phyloP scores from a whole-genome alignment of 2,113 vertebrate genomes.

The Erythrolamprus reginae region DNA sequence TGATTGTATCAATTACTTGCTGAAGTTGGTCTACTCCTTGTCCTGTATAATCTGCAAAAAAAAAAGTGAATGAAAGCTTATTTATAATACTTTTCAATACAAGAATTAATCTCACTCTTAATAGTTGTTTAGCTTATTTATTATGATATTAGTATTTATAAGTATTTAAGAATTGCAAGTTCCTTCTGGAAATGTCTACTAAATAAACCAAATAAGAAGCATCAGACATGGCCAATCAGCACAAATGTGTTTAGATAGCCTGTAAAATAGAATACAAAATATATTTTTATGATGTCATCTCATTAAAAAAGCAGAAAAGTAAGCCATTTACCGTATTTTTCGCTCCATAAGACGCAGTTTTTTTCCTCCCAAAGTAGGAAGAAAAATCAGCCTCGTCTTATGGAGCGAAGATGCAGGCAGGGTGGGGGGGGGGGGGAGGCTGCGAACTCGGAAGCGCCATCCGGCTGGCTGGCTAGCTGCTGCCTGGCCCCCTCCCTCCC shows the following conservation, averaged over 20 bases:
- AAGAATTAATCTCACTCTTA: not conserved
- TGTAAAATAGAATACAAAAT: not conserved
- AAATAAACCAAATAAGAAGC: not conserved
- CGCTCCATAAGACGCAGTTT: no score
- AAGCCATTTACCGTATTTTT: no score
- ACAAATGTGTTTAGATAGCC: not conserved
- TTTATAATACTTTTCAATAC: not conserved
- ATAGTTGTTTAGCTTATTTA: not conserved
- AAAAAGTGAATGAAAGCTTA: not conserved
- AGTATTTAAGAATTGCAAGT: not conserved
- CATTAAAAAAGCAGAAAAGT: not conserved
- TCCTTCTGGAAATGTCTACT: not conserved
- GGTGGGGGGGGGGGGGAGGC: no score
- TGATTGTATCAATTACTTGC: slow-evolving; percentile 90
- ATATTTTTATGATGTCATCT: not conserved
- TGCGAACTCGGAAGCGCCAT: no score
- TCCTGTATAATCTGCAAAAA: slow-evolving; percentile 83
- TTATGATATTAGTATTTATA: no score
- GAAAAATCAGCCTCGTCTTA: no score
- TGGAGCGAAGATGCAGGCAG: no score
- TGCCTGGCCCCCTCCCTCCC: no score
- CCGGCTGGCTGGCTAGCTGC: no score
- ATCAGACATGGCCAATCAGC: not conserved
- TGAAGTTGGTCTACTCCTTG: slow-evolving; percentile 94
- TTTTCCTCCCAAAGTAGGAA: no score